Evolutionary conservation across 1,140 invertebrate species (phyloP).

Genomic region (Lasioglossum baleicum): DNA sequence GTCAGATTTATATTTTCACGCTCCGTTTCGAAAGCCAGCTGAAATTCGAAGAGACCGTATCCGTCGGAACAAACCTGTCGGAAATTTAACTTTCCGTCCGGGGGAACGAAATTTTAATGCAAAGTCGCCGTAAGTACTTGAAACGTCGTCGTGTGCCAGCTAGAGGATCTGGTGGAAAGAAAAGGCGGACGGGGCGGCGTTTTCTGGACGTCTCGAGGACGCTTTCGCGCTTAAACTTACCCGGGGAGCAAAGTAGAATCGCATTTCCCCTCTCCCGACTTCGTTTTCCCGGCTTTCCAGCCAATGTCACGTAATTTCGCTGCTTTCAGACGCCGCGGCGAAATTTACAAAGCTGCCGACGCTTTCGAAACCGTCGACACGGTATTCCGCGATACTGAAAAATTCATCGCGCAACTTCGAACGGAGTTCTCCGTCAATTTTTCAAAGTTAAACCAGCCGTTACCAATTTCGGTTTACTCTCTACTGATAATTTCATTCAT

Average conservation of each 20-base stretch:
- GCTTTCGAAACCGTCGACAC: too few relatives aligned
- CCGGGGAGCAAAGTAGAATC: neutral
- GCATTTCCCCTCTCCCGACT: neutral
- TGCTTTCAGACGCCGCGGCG: neutral
- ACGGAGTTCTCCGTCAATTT: too few relatives aligned
- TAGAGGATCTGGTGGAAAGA: neutral
- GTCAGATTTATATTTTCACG: neutral
- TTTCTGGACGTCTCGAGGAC: constrained; percentile 1
- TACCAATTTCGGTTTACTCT: too few relatives aligned
- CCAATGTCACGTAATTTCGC: neutral
- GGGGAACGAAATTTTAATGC: neutral
- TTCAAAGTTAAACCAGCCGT: too few relatives aligned
- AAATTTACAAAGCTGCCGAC: neutral
- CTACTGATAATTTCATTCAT: too few relatives aligned
- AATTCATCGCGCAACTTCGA: too few relatives aligned
- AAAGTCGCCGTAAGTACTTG: neutral
- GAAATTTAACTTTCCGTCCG: neutral
- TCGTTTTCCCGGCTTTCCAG: neutral
- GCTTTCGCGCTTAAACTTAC: constrained; percentile 1
- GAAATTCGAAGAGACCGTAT: neutral
- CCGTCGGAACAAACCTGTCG: neutral
- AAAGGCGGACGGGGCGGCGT: neutral
- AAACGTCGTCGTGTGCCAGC: neutral
- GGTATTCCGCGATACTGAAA: too few relatives aligned
- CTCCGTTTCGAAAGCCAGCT: neutral